Conservation (phyloP, 2,113 vertebrate genomes). For the Fulica atra region DNA sequence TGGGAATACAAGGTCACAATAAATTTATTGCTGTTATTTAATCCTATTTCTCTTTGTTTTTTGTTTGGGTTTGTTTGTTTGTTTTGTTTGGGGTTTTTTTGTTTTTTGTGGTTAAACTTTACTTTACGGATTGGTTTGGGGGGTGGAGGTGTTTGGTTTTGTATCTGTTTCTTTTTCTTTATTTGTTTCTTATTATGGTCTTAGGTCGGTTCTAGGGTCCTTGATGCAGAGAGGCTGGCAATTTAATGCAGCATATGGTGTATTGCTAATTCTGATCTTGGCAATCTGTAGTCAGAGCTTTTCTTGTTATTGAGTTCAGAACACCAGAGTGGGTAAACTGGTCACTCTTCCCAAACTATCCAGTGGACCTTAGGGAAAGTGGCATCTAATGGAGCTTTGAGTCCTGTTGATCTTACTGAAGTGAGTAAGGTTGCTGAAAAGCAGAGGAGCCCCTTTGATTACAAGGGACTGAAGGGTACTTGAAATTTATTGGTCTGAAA, state of each 20-base stretch:
- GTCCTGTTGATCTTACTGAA: not conserved
- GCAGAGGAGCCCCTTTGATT: not conserved
- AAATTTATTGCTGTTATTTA: not conserved
- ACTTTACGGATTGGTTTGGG: not conserved
- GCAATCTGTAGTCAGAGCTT: not conserved
- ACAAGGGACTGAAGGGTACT: not conserved
- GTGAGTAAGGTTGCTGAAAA: not conserved
- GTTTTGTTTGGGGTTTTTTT: no score
- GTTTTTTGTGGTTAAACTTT: not conserved
- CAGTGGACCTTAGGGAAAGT: not conserved
- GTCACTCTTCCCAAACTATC: not conserved
- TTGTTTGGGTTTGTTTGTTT: not conserved
- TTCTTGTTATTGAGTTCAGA: not conserved
- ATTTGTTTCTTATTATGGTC: not conserved
- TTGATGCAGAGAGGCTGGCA: rapidly evolving
- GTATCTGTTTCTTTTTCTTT: no score
- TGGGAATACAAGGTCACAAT: not conserved
- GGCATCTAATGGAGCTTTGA: not conserved
- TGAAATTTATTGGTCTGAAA: not conserved
- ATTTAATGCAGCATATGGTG: rapidly evolving
- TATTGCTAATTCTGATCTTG: not conserved
- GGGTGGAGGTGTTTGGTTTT: no score
- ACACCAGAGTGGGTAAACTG: not conserved
- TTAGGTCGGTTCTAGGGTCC: not conserved
- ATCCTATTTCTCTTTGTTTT: not conserved